phyloP scores from a whole-genome alignment of 2,888 invertebrate genomes.

The Chymomyza caudatula region DNA sequence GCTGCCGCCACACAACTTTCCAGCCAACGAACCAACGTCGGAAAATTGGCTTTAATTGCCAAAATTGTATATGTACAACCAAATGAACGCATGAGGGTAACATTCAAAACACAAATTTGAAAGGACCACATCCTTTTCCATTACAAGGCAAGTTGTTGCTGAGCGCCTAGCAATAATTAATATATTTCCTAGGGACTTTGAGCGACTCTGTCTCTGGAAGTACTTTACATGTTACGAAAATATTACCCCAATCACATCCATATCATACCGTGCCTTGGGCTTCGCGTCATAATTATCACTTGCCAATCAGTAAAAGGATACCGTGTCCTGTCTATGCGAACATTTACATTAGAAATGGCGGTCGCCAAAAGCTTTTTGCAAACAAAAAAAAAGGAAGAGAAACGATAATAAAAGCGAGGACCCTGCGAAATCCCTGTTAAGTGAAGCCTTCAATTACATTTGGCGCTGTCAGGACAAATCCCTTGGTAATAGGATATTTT shows the following conservation, averaged over 20 bases:
- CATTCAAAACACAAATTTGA: slow-evolving; percentile 19
- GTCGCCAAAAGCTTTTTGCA: neutral
- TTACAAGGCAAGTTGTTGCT: neutral
- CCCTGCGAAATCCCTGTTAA: neutral
- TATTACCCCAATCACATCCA: neutral
- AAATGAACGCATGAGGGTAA: slow-evolving; percentile 10
- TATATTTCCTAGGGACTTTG: slow-evolving; percentile 48
- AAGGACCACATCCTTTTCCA: neutral
- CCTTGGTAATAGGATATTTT: slow-evolving; percentile 64
- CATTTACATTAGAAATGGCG: slow-evolving; percentile 9
- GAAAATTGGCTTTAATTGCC: slow-evolving; percentile 61
- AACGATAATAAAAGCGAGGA: neutral
- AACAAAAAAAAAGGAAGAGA: neutral
- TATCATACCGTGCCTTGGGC: neutral
- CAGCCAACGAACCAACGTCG: slow-evolving; percentile 38
- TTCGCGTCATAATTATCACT: slow-evolving; percentile 39
- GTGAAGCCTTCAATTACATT: slow-evolving; percentile 39
- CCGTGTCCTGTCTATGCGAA: slow-evolving; percentile 36
- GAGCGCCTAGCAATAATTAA: slow-evolving; percentile 45
- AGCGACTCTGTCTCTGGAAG: slow-evolving; percentile 11
- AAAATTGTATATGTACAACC: slow-evolving; percentile 33
- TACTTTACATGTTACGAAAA: slow-evolving; percentile 9
- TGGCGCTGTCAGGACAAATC: slow-evolving; percentile 54
- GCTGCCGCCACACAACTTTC: slow-evolving; percentile 2
- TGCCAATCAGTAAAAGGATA: slow-evolving; percentile 28